phyloP scores from a whole-genome alignment of 2,888 invertebrate species.

The Caenorhabditis angaria region DNA sequence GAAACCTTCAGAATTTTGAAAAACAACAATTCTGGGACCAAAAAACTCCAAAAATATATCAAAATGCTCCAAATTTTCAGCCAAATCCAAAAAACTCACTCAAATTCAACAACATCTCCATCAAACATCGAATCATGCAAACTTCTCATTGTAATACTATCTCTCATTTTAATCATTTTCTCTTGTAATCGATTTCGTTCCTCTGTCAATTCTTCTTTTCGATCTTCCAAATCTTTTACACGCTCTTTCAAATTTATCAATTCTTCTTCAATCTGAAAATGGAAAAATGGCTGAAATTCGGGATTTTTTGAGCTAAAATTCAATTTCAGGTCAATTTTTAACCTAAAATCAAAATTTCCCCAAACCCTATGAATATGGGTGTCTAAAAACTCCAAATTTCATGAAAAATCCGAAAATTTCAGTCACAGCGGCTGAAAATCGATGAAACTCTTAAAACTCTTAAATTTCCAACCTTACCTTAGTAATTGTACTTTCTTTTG shows the following conservation, averaged over 20 bases:
- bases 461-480: background rate
- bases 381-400: too few relatives aligned
- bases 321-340: too few relatives aligned
- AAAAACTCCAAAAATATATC: background rate
- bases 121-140: conserved; percentile 42
- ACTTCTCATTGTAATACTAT: conserved; percentile 16
- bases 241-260: conserved; percentile 26
- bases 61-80: conserved; percentile 4
- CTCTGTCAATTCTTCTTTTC: conserved; percentile 20
- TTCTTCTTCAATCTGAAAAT: conserved; percentile 20
- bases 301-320: too few relatives aligned
- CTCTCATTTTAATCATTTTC: conserved; percentile 9
- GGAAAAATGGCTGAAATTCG: too few relatives aligned
- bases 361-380: too few relatives aligned
- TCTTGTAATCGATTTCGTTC: conserved; percentile 29
- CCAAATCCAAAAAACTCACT: conserved; percentile 20
- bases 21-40: background rate
- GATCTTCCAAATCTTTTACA: conserved; percentile 23
- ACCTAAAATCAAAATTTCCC: too few relatives aligned
- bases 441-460: too few relatives aligned
- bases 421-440: too few relatives aligned
- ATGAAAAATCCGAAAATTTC: too few relatives aligned
- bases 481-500: conserved; percentile 6
- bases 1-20: background rate
- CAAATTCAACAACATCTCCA: conserved; percentile 20